Evolutionary conservation across 1,140 invertebrate genomes (phyloP), one percentile per base, ranked within the genome.

Genomic region (Hyposmocoma kahamanoa): DNA sequence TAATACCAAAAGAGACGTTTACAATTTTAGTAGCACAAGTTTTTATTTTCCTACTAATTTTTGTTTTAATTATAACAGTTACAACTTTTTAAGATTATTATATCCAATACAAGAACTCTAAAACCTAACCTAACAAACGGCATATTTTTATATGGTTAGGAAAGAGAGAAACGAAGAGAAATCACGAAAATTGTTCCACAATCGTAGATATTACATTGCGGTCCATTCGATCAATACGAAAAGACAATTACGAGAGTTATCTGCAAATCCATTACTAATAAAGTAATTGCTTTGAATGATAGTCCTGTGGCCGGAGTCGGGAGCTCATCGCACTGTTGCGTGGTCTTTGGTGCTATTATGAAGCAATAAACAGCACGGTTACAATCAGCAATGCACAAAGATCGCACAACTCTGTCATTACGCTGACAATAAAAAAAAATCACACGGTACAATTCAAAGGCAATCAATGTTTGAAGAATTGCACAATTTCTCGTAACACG

Each of bases 261-360:
- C 32, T 15, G 32, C 32, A 36, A 36, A 36, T 36, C 32, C 32
- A 36, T 36, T 8, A 13, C 32, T 36, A 36, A 36, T 17, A 36
- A 36, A 13, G n/a, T 36, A 36, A 15, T 36, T 36, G 32, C 32
- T 8, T 17, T 17, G 10, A 36, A 36, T 36, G 32, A 36, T 36
- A 36, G 32, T 26, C 32, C n/a, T 36, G 13, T 17, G n/a, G 11
- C 32, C 15, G 32, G 8, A 2, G n/a, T n/a, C 32, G 10, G 2
- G 11, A 42, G 32, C 15, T 39, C 47, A 67, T 53, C 56, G 52
- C 50, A 64, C 53, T 60, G 50, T 15, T 52, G 56, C 56, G 50
- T 52, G 45, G 55, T 57, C 71, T 67, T 68, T 62, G 64, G 47
- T 66, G 65, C 65, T 75, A 78, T 78, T 75, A 78, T 67, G 65